Evolutionary conservation across 1,140 invertebrate species (phyloP).

Genomic region (Holcopasites calliopsidis): DNA sequence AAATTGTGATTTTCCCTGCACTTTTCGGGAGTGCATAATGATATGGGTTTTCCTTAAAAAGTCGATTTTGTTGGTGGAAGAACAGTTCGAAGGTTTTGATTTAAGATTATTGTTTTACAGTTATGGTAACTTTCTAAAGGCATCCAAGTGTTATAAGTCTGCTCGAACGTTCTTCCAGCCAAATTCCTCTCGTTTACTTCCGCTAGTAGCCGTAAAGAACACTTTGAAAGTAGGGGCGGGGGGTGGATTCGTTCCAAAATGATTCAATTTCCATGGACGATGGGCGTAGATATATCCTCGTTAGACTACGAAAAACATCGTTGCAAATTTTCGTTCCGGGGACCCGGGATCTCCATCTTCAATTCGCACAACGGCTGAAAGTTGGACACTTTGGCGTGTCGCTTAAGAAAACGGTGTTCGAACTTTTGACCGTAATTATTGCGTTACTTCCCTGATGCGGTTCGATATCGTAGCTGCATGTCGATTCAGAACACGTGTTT

Average conservation of each 20-base stretch:
- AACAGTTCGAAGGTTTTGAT: background rate
- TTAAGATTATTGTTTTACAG: background rate
- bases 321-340: slow-evolving; percentile 2
- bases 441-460: background rate
- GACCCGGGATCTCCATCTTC: background rate
- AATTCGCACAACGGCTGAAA: background rate
- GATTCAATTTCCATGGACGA: slow-evolving; percentile 2
- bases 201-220: background rate
- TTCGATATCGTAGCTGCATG: slow-evolving; percentile 11
- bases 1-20: too few species aligned
- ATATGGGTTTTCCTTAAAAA: too few species aligned
- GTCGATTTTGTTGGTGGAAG: background rate
- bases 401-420: background rate
- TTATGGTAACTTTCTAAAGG: background rate
- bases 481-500: too few species aligned
- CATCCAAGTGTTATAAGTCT: background rate
- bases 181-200: background rate
- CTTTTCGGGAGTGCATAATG: too few species aligned
- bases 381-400: background rate
- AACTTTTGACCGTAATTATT: slow-evolving; percentile 14
- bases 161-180: background rate
- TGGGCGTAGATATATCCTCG: background rate
- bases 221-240: background rate
- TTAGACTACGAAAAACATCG: background rate
- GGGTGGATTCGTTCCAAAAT: slow-evolving; percentile 4